Percentiles rank a stretch among this genome's conserved stretches.
Conservation (phyloP, 2,888 invertebrate species). For the Cheiracanthium punctorium region DNA sequence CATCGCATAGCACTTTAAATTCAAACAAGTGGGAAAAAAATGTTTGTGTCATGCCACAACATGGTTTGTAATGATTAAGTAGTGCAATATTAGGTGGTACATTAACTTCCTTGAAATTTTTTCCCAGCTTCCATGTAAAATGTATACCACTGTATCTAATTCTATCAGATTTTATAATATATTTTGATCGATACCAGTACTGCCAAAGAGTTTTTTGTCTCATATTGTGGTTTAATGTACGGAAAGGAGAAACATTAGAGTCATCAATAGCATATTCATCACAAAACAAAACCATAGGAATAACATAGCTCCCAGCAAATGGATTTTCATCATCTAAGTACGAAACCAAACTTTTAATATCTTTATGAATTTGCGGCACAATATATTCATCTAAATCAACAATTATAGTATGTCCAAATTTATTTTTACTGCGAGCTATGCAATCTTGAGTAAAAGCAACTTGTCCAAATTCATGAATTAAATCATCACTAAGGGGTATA, state of each 20-base stretch:
- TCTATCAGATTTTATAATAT: slow-evolving; percentile 43
- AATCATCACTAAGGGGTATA: slow-evolving; percentile 30
- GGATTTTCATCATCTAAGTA: slow-evolving; percentile 43
- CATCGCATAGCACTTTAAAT: slow-evolving; percentile 52
- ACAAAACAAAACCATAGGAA: slow-evolving; percentile 63
- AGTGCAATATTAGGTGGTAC: slow-evolving; percentile 41
- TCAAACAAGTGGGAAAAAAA: slow-evolving; percentile 55
- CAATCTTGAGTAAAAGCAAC: slow-evolving; percentile 63
- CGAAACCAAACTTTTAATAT: slow-evolving; percentile 34
- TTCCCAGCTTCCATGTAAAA: slow-evolving; percentile 42
- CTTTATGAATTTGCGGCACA: slow-evolving; percentile 44
- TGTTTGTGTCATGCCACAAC: slow-evolving; percentile 51
- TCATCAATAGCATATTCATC: slow-evolving; percentile 42
- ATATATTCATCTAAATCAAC: slow-evolving; percentile 68
- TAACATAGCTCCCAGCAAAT: slow-evolving; percentile 52
- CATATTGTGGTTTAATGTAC: slow-evolving; percentile 21
- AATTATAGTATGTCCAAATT: slow-evolving; percentile 44
- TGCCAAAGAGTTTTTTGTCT: slow-evolving; percentile 57
- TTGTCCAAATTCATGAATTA: slow-evolving; percentile 64
- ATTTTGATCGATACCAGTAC: slow-evolving; percentile 54
- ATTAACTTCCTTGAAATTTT: slow-evolving; percentile 30
- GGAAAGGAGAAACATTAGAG: slow-evolving; percentile 4
- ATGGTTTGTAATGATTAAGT: slow-evolving; percentile 61
- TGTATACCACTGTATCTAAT: slow-evolving; percentile 53
- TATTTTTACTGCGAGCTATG: slow-evolving; percentile 42